Conservation (phyloP, 2,888 invertebrate species). For the Mallateleia sp. region DNA sequence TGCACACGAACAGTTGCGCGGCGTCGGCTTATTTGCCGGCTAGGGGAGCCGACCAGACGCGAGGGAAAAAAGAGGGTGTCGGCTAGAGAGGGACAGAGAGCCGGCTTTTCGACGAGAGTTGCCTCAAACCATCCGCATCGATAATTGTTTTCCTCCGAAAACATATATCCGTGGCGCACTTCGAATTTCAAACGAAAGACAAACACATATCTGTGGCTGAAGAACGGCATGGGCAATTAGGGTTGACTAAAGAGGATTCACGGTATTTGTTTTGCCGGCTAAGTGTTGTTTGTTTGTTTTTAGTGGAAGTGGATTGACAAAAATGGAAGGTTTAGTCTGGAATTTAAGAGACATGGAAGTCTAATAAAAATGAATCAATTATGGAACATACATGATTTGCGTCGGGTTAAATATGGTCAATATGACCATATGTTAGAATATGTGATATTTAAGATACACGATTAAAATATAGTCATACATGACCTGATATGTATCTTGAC, state of each 20-base stretch:
- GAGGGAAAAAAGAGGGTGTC: conserved; percentile 34
- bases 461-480: too few species aligned
- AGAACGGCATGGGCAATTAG: conserved; percentile 56
- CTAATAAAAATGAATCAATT: too few species aligned
- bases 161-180: conserved; percentile 61
- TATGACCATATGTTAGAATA: too few species aligned
- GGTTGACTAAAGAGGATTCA: conserved; percentile 48
- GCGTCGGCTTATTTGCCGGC: conserved; percentile 71
- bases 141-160: conserved; percentile 67
- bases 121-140: conserved; percentile 35
- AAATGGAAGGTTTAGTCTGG: too few species aligned
- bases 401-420: too few species aligned
- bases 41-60: conserved; percentile 44
- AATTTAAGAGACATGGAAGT: too few species aligned
- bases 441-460: too few species aligned
- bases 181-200: conserved; percentile 61
- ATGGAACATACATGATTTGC: too few species aligned
- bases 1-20: conserved; percentile 74
- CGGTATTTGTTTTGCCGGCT: conserved; percentile 38
- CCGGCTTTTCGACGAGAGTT: conserved; percentile 19
- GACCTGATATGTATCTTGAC: too few species aligned
- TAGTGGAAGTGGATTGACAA: too few species aligned
- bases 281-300: conserved; percentile 17
- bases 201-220: conserved; percentile 55
- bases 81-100: conserved; percentile 19